Percentiles rank a stretch among this genome's conserved stretches.
These are phyloP conservation scores for Ceratosolen solmsi DNA, from an alignment of 1,140 invertebrate genomes.

Conservation along the genomic window DNA sequence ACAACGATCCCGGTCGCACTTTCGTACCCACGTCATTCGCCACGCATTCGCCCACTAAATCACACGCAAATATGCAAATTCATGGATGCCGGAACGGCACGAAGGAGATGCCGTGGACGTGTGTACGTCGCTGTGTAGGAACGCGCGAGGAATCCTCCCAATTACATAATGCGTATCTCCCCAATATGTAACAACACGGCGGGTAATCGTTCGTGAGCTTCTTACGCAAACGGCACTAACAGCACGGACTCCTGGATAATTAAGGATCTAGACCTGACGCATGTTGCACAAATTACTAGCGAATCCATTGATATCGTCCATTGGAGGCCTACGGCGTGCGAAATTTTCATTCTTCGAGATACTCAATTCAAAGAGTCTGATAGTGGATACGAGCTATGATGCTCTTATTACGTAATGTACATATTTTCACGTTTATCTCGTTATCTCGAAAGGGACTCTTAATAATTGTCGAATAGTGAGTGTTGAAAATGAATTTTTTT, in stretches of 20 bases:
- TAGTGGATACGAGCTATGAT: no score
- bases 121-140: no score
- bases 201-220: no score
- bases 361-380: not conserved
- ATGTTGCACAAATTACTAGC: slow-evolving; percentile 3
- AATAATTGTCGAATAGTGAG: no score
- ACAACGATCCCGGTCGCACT: not conserved
- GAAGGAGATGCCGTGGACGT: not conserved
- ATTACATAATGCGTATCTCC: slow-evolving; percentile 25
- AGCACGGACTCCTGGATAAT: not conserved
- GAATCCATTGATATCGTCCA: slow-evolving; percentile 15
- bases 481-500: no score
- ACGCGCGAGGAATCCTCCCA: slow-evolving; percentile 1
- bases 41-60: not conserved
- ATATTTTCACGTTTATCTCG: no score
- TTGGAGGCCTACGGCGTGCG: not conserved
- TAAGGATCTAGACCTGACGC: not conserved
- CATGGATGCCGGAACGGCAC: not conserved
- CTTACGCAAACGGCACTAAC: not conserved
- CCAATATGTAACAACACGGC: no score
- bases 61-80: slow-evolving; percentile 29
- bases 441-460: no score
- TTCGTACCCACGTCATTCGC: not conserved
- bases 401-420: no score
- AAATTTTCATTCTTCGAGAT: not conserved